These are phyloP conservation scores for Myotis findleyi DNA, from an alignment of 2,797 vertebrate genomes.

Conservation along the genomic window DNA sequence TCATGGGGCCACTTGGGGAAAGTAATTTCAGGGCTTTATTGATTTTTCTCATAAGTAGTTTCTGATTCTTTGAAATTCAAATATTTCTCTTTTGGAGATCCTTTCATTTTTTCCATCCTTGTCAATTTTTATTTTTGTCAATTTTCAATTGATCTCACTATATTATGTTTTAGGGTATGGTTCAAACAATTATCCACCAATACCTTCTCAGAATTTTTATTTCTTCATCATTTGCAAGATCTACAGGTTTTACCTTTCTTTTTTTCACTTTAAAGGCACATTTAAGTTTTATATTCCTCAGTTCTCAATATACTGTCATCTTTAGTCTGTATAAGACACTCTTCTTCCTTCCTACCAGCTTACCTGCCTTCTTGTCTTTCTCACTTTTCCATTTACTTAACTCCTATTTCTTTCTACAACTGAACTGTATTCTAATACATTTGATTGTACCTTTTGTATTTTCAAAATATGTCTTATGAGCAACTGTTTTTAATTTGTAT, in stretches of 20 bases:
- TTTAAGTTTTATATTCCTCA: neutral
- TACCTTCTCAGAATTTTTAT: neutral
- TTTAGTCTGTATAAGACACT: neutral
- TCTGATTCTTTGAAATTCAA: constrained; percentile 16
- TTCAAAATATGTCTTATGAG: neutral
- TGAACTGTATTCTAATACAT: neutral
- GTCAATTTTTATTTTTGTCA: neutral
- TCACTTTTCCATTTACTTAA: neutral
- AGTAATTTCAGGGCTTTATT: constrained; percentile 21
- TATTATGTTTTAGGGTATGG: neutral
- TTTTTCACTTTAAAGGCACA: neutral
- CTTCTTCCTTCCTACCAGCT: neutral
- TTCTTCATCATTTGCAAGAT: neutral
- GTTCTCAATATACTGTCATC: neutral
- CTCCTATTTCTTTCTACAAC: neutral
- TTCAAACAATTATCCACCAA: neutral
- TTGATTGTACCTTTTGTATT: neutral
- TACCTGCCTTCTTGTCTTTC: neutral
- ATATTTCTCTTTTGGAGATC: neutral
- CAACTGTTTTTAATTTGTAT: neutral
- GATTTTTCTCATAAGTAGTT: neutral
- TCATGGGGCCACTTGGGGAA: neutral
- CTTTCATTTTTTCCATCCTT: neutral
- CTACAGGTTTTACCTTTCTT: neutral
- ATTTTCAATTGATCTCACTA: neutral